These are phyloP conservation scores for Cololabis saira DNA, from an alignment of 2,113 vertebrate genomes.

Conservation along the genomic window DNA sequence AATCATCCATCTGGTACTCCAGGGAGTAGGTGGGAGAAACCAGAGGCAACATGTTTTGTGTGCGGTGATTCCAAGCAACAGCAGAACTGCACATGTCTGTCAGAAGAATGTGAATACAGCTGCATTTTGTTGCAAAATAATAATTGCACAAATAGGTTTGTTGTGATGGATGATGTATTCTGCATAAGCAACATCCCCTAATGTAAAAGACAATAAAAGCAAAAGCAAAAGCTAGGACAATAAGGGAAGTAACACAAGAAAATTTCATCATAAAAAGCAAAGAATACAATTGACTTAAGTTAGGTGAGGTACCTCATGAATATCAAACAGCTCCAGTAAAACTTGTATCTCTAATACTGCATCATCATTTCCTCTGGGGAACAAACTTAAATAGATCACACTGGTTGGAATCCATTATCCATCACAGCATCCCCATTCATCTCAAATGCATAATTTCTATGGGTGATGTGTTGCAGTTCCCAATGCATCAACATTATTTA, in stretches of 20 bases:
- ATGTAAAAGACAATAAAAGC: slow-evolving; percentile 21
- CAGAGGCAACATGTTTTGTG: slow-evolving; percentile 52
- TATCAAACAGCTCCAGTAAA: slow-evolving; percentile 52
- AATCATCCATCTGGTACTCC: slow-evolving; percentile 76
- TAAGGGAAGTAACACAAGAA: not conserved
- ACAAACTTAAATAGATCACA: slow-evolving; percentile 76
- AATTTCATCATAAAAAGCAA: slow-evolving; percentile 21
- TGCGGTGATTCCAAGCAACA: not conserved
- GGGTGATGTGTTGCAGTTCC: slow-evolving; percentile 78
- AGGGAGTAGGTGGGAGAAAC: slow-evolving; percentile 64
- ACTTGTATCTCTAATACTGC: slow-evolving; percentile 61
- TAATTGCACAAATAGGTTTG: slow-evolving; percentile 2
- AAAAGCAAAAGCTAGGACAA: not conserved
- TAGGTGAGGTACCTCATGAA: slow-evolving; percentile 32
- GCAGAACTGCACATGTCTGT: not conserved
- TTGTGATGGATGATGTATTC: not conserved
- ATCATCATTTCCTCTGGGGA: slow-evolving; percentile 69
- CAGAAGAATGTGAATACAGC: slow-evolving; percentile 15
- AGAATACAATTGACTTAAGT: slow-evolving; percentile 41
- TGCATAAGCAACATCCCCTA: slow-evolving; percentile 3
- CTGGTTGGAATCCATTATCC: slow-evolving; percentile 75
- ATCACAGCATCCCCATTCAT: slow-evolving; percentile 78
- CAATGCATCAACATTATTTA: slow-evolving; percentile 83
- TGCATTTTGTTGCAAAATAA: slow-evolving; percentile 8
- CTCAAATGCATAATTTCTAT: slow-evolving; percentile 79